Conservation (phyloP, 2,888 invertebrate species). For the Aricia artaxerxes region DNA sequence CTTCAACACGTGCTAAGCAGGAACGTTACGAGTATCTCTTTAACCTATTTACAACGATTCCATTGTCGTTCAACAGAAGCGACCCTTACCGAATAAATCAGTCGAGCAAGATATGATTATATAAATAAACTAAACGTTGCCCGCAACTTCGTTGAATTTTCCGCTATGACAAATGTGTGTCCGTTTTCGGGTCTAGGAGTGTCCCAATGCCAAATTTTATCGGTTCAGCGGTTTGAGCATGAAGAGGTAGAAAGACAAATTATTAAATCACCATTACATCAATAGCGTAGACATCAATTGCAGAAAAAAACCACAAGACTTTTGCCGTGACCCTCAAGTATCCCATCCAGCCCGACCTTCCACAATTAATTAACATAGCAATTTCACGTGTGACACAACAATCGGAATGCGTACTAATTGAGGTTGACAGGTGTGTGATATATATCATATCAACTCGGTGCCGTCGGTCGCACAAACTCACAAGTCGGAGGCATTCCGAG, state of each 20-base stretch:
- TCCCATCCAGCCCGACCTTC: neutral
- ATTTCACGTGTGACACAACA: neutral
- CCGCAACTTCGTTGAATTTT: no score
- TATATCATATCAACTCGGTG: constrained; percentile 28
- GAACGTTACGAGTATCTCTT: neutral
- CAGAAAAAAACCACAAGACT: neutral
- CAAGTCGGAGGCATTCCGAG: constrained; percentile 36
- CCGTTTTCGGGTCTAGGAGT: no score
- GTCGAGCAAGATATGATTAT: neutral
- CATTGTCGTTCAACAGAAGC: neutral
- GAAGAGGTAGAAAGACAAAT: no score
- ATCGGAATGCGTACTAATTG: neutral
- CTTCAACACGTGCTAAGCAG: constrained; percentile 23
- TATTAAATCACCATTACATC: no score
- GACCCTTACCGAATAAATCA: neutral
- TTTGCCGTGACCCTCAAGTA: neutral
- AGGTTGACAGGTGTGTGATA: constrained; percentile 10
- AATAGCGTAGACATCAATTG: no score
- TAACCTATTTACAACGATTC: constrained; percentile 7
- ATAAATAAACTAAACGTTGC: neutral
- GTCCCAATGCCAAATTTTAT: no score
- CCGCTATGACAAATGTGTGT: no score
- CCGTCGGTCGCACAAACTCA: constrained; percentile 32
- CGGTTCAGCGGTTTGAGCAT: no score
- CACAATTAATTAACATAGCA: neutral